These are phyloP conservation scores for Drosophila pachea DNA, from an alignment of 1,140 invertebrate genomes.

Conservation along the genomic window DNA sequence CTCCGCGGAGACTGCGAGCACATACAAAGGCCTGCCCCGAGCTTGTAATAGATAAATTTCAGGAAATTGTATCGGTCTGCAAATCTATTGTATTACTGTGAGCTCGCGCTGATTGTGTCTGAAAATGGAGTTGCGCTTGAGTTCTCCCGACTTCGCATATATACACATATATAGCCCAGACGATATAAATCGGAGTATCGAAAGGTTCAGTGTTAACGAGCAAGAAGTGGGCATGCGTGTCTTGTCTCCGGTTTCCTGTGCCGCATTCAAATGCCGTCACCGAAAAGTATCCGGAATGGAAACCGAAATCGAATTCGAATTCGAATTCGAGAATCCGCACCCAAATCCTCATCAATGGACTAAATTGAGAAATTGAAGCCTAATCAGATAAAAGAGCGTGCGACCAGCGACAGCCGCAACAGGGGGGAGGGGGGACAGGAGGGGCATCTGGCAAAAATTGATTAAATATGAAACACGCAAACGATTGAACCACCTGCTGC, in stretches of 20 bases:
- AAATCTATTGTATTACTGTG: conserved; percentile 16
- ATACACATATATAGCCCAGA: neutral
- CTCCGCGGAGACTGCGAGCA: conserved; percentile 5
- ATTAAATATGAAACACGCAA: conserved; percentile 77
- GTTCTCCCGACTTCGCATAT: neutral
- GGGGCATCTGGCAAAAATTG: conserved; percentile 54
- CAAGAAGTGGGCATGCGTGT: conserved; percentile 17
- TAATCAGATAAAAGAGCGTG: conserved; percentile 72
- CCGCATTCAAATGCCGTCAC: conserved; percentile 14
- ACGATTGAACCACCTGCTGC: conserved; percentile 2
- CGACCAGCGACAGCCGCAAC: conserved; percentile 41
- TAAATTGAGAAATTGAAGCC: conserved; percentile 76
- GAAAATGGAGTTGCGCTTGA: neutral
- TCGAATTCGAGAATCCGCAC: conserved; percentile 15
- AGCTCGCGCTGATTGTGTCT: conserved; percentile 1
- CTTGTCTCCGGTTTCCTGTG: conserved; percentile 3
- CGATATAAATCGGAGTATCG: conserved; percentile 8
- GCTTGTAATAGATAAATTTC: neutral
- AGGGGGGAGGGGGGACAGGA: conserved; percentile 31
- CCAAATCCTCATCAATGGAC: conserved; percentile 46
- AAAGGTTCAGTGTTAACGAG: conserved; percentile 73
- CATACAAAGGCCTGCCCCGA: conserved; percentile 3
- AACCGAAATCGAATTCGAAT: too few species aligned
- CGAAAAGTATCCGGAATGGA: too few species aligned
- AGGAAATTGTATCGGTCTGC: conserved; percentile 1